A percentile compares a stretch with the other conserved stretches of the same genome.
phyloP scores from a whole-genome alignment of 1,140 invertebrate genomes.

The Hyposmocoma kahamanoa region DNA sequence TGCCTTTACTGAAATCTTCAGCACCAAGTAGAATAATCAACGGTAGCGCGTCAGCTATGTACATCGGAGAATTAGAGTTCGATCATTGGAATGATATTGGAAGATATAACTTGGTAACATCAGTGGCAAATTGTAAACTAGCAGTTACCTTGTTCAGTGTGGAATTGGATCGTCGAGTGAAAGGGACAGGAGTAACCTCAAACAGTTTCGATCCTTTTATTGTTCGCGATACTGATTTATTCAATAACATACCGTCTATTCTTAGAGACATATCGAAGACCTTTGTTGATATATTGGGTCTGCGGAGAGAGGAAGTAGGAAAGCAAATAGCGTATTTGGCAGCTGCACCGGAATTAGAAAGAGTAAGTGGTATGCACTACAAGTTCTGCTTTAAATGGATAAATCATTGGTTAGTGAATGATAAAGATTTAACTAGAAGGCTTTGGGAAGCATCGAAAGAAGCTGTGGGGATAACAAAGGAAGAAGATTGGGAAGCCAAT shows the following conservation, averaged over 20 bases:
- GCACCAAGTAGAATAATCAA: constrained; percentile 79
- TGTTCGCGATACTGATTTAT: constrained; percentile 57
- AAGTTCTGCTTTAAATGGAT: constrained; percentile 52
- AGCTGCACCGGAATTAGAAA: constrained; percentile 34
- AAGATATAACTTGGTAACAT: constrained; percentile 69
- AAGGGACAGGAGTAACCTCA: constrained; percentile 74
- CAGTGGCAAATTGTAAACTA: constrained; percentile 76
- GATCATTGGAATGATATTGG: constrained; percentile 74
- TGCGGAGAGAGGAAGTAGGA: constrained; percentile 46
- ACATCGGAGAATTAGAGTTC: constrained; percentile 76
- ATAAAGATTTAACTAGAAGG: constrained; percentile 27
- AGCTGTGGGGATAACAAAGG: constrained; percentile 38
- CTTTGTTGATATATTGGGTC: constrained; percentile 46
- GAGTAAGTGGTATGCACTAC: constrained; percentile 54
- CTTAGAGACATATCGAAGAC: constrained; percentile 31
- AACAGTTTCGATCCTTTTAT: constrained; percentile 78
- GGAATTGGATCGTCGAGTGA: constrained; percentile 75
- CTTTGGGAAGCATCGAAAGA: constrained; percentile 49
- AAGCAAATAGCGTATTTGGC: constrained; percentile 43
- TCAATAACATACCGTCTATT: constrained; percentile 31
- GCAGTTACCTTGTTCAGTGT: constrained; percentile 80
- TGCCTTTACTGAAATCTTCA: constrained; percentile 75
- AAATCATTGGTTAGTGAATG: constrained; percentile 43
- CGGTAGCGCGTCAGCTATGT: constrained; percentile 80
- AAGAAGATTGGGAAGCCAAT: constrained; percentile 36